These are phyloP conservation scores for Perodicticus potto DNA, from an alignment of 2,797 vertebrate species.

Conservation along the genomic window DNA sequence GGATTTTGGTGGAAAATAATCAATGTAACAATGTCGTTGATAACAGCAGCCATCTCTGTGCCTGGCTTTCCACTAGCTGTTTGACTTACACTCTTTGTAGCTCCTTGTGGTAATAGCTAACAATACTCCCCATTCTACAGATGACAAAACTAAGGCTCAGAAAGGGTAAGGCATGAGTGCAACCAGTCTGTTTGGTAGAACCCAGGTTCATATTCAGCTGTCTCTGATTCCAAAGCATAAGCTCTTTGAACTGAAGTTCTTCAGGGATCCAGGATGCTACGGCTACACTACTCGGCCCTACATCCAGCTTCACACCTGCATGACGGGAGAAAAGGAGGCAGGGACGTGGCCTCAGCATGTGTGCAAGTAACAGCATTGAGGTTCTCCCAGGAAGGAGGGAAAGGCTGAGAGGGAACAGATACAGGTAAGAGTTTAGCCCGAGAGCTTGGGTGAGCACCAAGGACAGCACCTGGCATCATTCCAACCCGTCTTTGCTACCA, in stretches of 20 bases:
- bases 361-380: neutral
- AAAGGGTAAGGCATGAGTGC: neutral
- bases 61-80: neutral
- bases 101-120: neutral
- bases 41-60: neutral
- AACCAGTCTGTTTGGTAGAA: neutral
- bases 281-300: neutral
- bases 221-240: neutral
- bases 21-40: neutral
- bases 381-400: neutral
- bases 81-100: neutral
- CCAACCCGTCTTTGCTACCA: neutral
- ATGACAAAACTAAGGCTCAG: neutral
- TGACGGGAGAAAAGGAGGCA: neutral
- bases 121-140: neutral
- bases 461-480: neutral
- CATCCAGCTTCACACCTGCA: neutral
- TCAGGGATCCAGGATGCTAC: neutral
- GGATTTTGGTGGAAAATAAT: neutral
- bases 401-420: rapidly evolving
- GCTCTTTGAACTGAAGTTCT: neutral
- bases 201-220: neutral
- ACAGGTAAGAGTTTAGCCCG: neutral
- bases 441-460: neutral
- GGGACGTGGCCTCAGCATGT: neutral